Conservation (phyloP, 1,140 invertebrate genomes). For the Oryzaephilus surinamensis region DNA sequence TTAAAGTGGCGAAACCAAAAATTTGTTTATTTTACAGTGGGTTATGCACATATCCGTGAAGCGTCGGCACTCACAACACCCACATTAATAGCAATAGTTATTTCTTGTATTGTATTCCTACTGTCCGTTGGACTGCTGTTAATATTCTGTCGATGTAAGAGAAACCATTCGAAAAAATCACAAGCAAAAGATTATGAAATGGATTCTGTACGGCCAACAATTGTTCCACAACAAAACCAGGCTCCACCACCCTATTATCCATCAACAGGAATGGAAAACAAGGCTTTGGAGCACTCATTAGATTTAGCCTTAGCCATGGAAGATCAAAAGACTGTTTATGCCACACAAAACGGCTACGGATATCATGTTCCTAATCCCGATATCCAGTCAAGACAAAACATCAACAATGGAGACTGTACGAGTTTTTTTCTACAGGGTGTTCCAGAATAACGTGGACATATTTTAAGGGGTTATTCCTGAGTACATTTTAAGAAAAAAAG, state of each 20-base stretch:
- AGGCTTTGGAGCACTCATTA: slow-evolving; percentile 77
- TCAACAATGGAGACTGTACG: slow-evolving; percentile 67
- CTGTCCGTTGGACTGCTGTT: slow-evolving; percentile 65
- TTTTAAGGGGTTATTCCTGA: no score
- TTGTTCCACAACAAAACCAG: slow-evolving; percentile 68
- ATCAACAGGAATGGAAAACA: slow-evolving; percentile 78
- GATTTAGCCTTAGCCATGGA: slow-evolving; percentile 70
- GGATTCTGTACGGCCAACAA: slow-evolving; percentile 68
- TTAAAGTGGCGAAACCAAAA: not conserved
- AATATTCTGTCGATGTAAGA: slow-evolving; percentile 78
- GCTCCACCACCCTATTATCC: slow-evolving; percentile 77
- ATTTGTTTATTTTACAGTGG: slow-evolving; percentile 46
- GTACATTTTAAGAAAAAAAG: no score
- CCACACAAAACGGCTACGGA: slow-evolving; percentile 71
- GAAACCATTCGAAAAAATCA: slow-evolving; percentile 67
- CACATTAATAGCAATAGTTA: slow-evolving; percentile 68
- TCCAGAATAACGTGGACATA: no score
- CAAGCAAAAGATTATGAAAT: slow-evolving; percentile 82
- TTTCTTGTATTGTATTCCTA: slow-evolving; percentile 69
- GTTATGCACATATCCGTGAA: slow-evolving; percentile 67
- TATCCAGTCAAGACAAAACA: slow-evolving; percentile 43
- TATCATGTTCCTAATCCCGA: slow-evolving; percentile 53
- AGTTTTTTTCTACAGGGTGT: no score
- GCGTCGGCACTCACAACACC: slow-evolving; percentile 63
- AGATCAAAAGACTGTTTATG: slow-evolving; percentile 71